Percentiles rank a stretch among this genome's conserved stretches.
Conservation (phyloP, 2,113 vertebrate genomes). For the Cichladusa arquata region DNA sequence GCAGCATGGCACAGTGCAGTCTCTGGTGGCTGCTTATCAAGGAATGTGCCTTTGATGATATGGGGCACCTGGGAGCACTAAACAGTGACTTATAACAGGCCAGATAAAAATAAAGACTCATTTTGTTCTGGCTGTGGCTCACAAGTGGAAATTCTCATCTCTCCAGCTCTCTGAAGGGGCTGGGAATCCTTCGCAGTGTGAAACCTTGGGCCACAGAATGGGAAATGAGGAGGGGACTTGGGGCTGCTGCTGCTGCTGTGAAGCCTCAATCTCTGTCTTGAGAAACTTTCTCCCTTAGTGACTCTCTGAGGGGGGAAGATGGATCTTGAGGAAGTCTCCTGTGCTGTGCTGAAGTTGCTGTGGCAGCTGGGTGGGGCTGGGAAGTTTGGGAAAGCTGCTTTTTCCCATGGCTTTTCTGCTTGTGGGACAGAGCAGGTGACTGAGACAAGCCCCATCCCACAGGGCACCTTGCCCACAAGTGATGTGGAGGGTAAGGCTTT, state of each 20-base stretch:
- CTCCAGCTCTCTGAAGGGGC: background rate
- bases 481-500: background rate
- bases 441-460: background rate
- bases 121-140: conserved; percentile 41
- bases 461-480: background rate
- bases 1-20: background rate
- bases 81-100: background rate
- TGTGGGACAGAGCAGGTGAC: background rate
- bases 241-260: background rate
- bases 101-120: background rate
- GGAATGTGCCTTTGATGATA: background rate
- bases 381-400: background rate
- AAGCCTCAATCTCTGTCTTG: background rate
- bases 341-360: background rate
- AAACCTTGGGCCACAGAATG: background rate
- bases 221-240: background rate
- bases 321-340: background rate
- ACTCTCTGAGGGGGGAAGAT: background rate
- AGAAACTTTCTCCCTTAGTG: background rate
- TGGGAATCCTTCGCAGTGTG: background rate
- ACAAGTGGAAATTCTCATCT: conserved; percentile 39
- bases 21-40: conserved; percentile 1
- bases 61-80: conserved; percentile 9
- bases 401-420: background rate
- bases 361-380: background rate